Evolutionary conservation across 2,888 invertebrate genomes (phyloP).

Genomic region (Ectemnius lituratus): DNA sequence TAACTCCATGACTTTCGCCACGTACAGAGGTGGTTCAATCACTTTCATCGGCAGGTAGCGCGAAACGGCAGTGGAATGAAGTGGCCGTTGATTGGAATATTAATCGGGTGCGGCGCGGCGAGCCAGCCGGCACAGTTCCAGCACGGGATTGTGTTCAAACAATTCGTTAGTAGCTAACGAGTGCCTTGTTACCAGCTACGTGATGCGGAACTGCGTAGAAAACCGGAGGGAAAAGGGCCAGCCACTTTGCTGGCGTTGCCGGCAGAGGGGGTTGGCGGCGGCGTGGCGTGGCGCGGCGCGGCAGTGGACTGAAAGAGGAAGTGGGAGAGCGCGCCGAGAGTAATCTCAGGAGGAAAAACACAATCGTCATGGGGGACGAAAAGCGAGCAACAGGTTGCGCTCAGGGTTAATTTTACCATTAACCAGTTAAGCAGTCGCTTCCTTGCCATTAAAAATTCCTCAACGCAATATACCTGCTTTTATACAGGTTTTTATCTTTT

Average conservation of each 20-base stretch:
- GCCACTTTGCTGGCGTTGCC: background rate
- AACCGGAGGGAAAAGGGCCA: slow-evolving; percentile 20
- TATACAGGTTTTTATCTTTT: too few relatives aligned
- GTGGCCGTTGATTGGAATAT: slow-evolving; percentile 43
- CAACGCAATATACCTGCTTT: background rate
- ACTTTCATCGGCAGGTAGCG: too few relatives aligned
- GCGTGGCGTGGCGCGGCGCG: too few relatives aligned
- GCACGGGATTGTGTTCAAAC: slow-evolving; percentile 55
- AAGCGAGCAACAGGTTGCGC: slow-evolving; percentile 61
- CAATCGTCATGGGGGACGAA: slow-evolving; percentile 29
- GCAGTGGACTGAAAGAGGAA: too few relatives aligned
- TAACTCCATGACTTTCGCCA: too few relatives aligned
- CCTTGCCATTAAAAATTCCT: slow-evolving; percentile 39
- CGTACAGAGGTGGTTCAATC: too few relatives aligned
- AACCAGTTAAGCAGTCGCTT: too few relatives aligned
- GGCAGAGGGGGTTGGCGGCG: too few relatives aligned
- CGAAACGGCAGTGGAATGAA: background rate
- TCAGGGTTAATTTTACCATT: slow-evolving; percentile 39
- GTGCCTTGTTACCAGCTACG: slow-evolving; percentile 52
- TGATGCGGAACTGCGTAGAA: slow-evolving; percentile 41
- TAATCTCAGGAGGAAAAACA: slow-evolving; percentile 12
- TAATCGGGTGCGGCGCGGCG: slow-evolving; percentile 47
- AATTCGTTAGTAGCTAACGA: slow-evolving; percentile 61
- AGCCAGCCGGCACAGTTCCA: slow-evolving; percentile 21
- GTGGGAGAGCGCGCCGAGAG: too few relatives aligned